Evolutionary conservation across 2,888 invertebrate species (phyloP).

Genomic region (Lypha dubia): DNA sequence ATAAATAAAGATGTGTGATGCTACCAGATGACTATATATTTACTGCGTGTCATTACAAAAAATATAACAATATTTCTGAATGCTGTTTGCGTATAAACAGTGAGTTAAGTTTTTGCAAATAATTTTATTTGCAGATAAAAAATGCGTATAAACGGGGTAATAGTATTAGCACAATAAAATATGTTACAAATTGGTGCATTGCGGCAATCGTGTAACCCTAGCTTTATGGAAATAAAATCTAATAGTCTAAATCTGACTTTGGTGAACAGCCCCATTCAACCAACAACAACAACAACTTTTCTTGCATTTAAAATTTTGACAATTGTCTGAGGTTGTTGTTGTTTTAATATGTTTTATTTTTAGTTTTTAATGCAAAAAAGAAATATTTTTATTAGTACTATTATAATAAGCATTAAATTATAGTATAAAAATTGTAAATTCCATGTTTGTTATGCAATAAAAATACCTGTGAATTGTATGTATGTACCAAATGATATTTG

Average conservation of each 20-base stretch:
- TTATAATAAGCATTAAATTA: slow-evolving; percentile 45
- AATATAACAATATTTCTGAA: no score
- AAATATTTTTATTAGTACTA: slow-evolving; percentile 29
- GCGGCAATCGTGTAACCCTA: no score
- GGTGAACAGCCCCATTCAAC: slow-evolving; percentile 48
- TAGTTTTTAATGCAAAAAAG: slow-evolving; percentile 60
- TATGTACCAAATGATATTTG: no score
- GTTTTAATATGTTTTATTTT: slow-evolving; percentile 69
- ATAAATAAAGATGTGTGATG: no score
- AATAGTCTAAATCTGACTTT: not conserved
- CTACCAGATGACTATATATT: no score
- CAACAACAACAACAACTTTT: slow-evolving; percentile 57
- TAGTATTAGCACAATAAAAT: no score
- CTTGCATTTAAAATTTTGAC: slow-evolving; percentile 65
- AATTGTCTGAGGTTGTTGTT: slow-evolving; percentile 55
- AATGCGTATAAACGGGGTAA: no score
- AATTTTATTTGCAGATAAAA: no score
- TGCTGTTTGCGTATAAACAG: no score
- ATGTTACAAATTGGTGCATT: no score
- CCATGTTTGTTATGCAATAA: slow-evolving; percentile 66
- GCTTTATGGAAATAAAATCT: not conserved
- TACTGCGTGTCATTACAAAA: no score
- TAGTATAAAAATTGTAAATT: slow-evolving; percentile 57
- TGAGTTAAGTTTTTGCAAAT: no score
- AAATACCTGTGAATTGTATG: slow-evolving; percentile 26